Base-by-base conservation (phyloP, 35 echinoderm and acorn worm genomes). In the Eucidaris tribuloides region DNA sequence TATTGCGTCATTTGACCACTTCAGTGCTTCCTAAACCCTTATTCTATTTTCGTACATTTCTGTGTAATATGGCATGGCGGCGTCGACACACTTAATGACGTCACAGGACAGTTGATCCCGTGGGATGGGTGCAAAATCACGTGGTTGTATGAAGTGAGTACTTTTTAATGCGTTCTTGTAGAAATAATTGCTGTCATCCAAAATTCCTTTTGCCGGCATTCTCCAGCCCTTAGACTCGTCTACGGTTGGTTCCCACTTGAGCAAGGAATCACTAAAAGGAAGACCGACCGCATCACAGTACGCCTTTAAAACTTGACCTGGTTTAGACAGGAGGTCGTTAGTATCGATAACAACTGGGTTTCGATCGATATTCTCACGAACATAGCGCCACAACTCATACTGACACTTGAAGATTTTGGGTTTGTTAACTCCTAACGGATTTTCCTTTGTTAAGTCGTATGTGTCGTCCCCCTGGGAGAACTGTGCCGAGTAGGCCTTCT, bases 161-260 rank as follows among this genome's bases (percentile, higher is more conserved):
- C n/a, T n/a, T n/a, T n/a, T n/a, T n/a, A n/a, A n/a, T n/a, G n/a
- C n/a, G n/a, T n/a, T n/a, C n/a, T n/a, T n/a, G n/a, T n/a, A n/a
- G n/a, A n/a, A n/a, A n/a, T n/a, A n/a, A 14, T 31, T 14, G n/a
- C 24, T 38, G 0, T 44, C 41, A 0, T 5, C 25, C 28, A 74
- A 41, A 4, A 41, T 19, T 3, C 44, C 24, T 38, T 38, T 22
- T 6, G 68, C 41, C n/a, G n/a, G n/a, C n/a, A n/a, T n/a, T n/a
- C n/a, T n/a, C n/a, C n/a, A n/a, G n/a, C n/a, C n/a, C n/a, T n/a
- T n/a, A n/a, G n/a, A n/a, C n/a, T n/a, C n/a, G n/a, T n/a, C n/a
- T n/a, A n/a, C n/a, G n/a, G n/a, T n/a, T n/a, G 82, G 62, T 33
- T 85, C 22, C 82, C 82, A 85, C 4, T 2, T 71, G 4, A 85